Percentiles rank a stretch among this genome's conserved stretches.
Evolutionary conservation across 2,797 vertebrate species (phyloP).

Genomic region (Cyprinella venusta): DNA sequence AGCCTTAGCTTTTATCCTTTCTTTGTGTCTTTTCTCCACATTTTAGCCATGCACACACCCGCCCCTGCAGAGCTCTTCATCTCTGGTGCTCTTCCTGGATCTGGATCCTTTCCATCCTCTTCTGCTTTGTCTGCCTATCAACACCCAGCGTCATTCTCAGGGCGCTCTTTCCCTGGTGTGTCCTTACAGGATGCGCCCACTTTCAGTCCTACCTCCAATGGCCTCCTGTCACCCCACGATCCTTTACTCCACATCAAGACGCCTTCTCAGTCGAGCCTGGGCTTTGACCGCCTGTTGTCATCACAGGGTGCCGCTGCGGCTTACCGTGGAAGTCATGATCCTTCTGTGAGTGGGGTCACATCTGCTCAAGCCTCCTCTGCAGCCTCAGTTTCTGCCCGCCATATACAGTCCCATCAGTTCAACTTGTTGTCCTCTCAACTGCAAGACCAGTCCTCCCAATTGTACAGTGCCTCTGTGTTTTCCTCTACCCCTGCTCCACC

Average conservation of each 20-base stretch:
- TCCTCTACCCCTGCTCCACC: conserved; percentile 82
- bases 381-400: conserved; percentile 78
- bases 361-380: conserved; percentile 76
- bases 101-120: conserved; percentile 92
- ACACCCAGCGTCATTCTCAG: conserved; percentile 92
- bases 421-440: conserved; percentile 89
- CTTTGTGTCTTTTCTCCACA: conserved; percentile 35
- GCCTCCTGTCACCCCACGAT: conserved; percentile 92
- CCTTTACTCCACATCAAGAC: conserved; percentile 93
- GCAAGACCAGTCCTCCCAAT: conserved; percentile 87
- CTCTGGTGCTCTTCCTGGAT: conserved; percentile 91
- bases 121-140: conserved; percentile 95
- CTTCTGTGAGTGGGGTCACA: conserved; percentile 77
- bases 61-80: conserved; percentile 95
- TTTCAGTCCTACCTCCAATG: conserved; percentile 94
- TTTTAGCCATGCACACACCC: conserved; percentile 92
- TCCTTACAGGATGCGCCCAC: conserved; percentile 91
- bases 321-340: conserved; percentile 84
- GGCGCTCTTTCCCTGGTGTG: conserved; percentile 90
- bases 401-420: conserved; percentile 89
- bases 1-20: conserved; percentile 39
- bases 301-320: conserved; percentile 82
- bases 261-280: conserved; percentile 87
- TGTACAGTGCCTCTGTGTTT: conserved; percentile 91
- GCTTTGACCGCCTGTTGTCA: conserved; percentile 90